Evolutionary conservation across 1,140 invertebrate genomes (phyloP).

Genomic region (Delia radicum): DNA sequence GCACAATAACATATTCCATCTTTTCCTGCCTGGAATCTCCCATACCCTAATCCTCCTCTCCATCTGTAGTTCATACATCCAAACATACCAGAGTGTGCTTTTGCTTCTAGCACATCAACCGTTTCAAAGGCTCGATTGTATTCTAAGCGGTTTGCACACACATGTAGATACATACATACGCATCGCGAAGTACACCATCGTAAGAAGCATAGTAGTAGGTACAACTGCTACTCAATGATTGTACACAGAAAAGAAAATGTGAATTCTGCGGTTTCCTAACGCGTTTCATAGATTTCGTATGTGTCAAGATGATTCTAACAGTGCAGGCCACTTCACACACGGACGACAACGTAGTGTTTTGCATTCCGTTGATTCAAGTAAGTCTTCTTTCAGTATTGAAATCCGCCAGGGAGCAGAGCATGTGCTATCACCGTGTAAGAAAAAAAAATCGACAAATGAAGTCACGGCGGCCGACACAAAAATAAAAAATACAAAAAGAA

Average conservation of each 20-base stretch:
- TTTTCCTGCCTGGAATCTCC: neutral
- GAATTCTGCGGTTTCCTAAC: neutral
- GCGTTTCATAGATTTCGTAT: neutral
- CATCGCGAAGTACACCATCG: neutral
- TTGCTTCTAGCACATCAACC: neutral
- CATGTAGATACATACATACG: neutral
- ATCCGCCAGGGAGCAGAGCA: neutral
- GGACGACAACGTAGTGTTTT: neutral
- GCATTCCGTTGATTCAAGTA: constrained; percentile 12
- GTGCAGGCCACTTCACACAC: constrained; percentile 6
- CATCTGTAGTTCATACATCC: neutral
- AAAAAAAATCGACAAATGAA: constrained; percentile 20
- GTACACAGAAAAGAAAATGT: neutral
- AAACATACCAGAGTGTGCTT: neutral
- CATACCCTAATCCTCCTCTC: neutral
- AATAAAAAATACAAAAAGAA: neutral
- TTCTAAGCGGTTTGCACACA: neutral
- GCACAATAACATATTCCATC: neutral
- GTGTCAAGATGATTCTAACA: neutral
- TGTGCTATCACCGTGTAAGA: neutral
- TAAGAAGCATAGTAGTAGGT: neutral
- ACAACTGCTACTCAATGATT: neutral
- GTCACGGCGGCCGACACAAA: neutral
- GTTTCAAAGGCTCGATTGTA: constrained; percentile 5
- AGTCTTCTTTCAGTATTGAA: neutral